phyloP scores from a whole-genome alignment of 1,140 invertebrate genomes.

The Nymphalis io region DNA sequence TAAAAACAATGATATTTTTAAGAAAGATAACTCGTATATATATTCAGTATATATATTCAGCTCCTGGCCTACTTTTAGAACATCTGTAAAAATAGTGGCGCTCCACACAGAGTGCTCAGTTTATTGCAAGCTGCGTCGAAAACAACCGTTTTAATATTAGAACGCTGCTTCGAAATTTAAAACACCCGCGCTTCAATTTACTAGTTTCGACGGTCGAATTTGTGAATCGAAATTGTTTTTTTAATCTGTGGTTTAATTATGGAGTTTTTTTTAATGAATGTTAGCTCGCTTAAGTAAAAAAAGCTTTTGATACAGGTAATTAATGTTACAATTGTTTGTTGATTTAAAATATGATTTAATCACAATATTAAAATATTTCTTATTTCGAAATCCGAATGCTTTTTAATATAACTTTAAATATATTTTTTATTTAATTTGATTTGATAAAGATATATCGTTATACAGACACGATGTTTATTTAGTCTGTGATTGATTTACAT shows the following conservation, averaged over 20 bases:
- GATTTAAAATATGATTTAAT: too few relatives aligned
- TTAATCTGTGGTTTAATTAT: constrained; percentile 1
- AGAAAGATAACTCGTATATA: too few relatives aligned
- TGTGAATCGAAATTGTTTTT: constrained; percentile 16
- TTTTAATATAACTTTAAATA: too few relatives aligned
- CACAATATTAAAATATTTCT: too few relatives aligned
- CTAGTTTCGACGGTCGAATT: constrained; percentile 9
- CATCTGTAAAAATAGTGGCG: constrained; percentile 38
- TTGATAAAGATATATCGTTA: too few relatives aligned
- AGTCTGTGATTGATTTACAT: too few relatives aligned
- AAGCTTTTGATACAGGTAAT: neutral
- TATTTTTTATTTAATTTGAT: too few relatives aligned
- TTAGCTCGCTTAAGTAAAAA: neutral
- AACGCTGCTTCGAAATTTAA: constrained; percentile 20
- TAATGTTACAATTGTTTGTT: neutral
- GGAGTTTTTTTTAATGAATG: neutral
- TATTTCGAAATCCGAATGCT: too few relatives aligned
- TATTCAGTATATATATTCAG: neutral
- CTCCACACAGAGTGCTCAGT: constrained; percentile 28
- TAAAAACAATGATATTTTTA: too few relatives aligned
- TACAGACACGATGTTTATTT: too few relatives aligned
- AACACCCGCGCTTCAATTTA: constrained; percentile 18
- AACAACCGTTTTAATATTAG: constrained; percentile 32
- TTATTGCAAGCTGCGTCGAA: constrained; percentile 30
- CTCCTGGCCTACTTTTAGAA: constrained; percentile 22